These are phyloP conservation scores for Reticulitermes speratus DNA, from an alignment of 1,140 invertebrate genomes.

Conservation along the genomic window DNA sequence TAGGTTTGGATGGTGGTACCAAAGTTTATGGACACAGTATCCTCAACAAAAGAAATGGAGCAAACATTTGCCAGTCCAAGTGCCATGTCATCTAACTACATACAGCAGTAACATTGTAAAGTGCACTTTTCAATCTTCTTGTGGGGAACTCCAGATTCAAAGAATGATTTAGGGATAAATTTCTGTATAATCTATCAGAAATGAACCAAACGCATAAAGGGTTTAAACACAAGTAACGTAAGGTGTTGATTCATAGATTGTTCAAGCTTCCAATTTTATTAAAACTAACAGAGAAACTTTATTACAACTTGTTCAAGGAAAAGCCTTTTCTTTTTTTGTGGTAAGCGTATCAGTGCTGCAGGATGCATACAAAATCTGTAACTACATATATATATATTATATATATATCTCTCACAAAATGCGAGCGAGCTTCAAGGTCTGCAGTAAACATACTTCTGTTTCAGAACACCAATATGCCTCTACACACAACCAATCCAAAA, in stretches of 20 bases:
- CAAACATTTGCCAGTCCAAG: background rate
- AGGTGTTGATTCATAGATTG: background rate
- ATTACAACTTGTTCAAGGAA: background rate
- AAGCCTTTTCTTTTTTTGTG: background rate
- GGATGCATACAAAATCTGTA: constrained; percentile 30
- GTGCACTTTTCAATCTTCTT: constrained; percentile 6
- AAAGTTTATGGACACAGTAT: background rate
- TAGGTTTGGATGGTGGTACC: background rate
- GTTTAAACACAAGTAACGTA: background rate
- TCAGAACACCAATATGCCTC: background rate
- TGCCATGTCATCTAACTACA: background rate
- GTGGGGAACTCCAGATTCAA: background rate
- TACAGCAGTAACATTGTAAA: background rate
- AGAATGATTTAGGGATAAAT: background rate
- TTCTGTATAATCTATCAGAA: background rate
- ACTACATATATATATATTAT: background rate
- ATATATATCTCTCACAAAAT: background rate
- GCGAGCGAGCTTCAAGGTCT: background rate
- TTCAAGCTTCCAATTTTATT: background rate
- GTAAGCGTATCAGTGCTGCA: constrained; percentile 32
- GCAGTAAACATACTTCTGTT: too few species aligned
- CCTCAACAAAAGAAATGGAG: background rate
- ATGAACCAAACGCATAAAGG: background rate
- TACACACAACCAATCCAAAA: constrained; percentile 1
- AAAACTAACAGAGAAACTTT: background rate